Conservation (phyloP, 53 echinoderm and acorn worm genomes). For the Holothuria leucospilota region DNA sequence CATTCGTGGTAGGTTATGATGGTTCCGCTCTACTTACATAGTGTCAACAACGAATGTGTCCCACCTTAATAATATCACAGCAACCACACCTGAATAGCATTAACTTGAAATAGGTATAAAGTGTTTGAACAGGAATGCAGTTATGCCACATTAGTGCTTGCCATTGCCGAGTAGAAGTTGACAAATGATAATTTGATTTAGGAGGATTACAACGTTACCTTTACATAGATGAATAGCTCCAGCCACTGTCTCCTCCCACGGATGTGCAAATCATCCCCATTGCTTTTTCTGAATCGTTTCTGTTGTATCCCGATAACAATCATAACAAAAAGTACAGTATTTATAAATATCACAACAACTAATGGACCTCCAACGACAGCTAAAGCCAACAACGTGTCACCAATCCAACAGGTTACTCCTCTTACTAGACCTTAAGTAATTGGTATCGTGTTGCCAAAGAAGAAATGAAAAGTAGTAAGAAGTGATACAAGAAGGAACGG, state of each 20-base stretch:
- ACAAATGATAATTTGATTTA: no score
- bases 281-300: not conserved
- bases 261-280: not conserved
- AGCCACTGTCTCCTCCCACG: not conserved
- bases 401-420: slow-evolving; percentile 5
- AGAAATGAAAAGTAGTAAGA: not conserved
- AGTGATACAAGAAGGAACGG: not conserved
- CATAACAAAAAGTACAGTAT: not conserved
- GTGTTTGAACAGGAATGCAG: no score
- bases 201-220: no score
- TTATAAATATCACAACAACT: not conserved
- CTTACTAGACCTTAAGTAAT: not conserved
- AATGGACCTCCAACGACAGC: slow-evolving; percentile 1
- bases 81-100: no score
- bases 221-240: slow-evolving; percentile 9
- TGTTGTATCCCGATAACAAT: not conserved
- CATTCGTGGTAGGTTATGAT: no score
- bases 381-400: not conserved
- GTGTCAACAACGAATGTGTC: no score
- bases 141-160: no score
- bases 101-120: no score
- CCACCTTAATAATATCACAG: no score
- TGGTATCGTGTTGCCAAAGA: not conserved
- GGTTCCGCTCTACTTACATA: no score
- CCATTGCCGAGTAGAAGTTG: no score